Conservation (phyloP, 2,888 invertebrate genomes). For the Alloplasta piceator region DNA sequence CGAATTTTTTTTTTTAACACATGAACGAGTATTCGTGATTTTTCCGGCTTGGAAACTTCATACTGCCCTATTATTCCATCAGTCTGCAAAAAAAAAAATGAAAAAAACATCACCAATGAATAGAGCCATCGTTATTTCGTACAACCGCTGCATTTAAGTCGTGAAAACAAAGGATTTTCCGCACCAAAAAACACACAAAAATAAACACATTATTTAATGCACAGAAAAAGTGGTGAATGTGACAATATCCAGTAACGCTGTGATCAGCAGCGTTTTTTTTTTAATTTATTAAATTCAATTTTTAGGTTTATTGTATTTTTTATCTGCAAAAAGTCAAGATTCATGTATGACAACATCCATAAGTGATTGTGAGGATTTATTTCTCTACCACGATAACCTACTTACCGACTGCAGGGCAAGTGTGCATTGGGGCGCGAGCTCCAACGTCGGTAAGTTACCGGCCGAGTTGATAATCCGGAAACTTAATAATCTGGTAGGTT, state of each 20-base stretch:
- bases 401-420: too few species aligned
- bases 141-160: constrained; percentile 65
- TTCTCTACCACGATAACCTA: too few species aligned
- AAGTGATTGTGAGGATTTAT: too few species aligned
- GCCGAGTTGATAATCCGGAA: too few species aligned
- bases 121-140: constrained; percentile 62
- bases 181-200: constrained; percentile 42
- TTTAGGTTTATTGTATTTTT: too few species aligned
- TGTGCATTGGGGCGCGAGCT: too few species aligned
- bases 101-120: constrained; percentile 18
- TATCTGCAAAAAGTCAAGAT: too few species aligned
- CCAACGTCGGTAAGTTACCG: too few species aligned
- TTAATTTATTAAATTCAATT: too few species aligned
- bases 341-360: too few species aligned
- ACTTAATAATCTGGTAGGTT: too few species aligned
- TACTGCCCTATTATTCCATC: constrained; percentile 73
- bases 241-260: constrained; percentile 76
- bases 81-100: constrained; percentile 50
- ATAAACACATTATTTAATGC: constrained; percentile 64
- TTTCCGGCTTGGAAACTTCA: constrained; percentile 63
- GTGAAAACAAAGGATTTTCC: constrained; percentile 55
- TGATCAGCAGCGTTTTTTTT: constrained; percentile 71
- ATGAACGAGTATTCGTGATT: constrained; percentile 56
- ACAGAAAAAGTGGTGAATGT: constrained; percentile 73
- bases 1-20: constrained; percentile 8